Conservation (phyloP, 2,113 vertebrate species). For the Coptodon rendalli region DNA sequence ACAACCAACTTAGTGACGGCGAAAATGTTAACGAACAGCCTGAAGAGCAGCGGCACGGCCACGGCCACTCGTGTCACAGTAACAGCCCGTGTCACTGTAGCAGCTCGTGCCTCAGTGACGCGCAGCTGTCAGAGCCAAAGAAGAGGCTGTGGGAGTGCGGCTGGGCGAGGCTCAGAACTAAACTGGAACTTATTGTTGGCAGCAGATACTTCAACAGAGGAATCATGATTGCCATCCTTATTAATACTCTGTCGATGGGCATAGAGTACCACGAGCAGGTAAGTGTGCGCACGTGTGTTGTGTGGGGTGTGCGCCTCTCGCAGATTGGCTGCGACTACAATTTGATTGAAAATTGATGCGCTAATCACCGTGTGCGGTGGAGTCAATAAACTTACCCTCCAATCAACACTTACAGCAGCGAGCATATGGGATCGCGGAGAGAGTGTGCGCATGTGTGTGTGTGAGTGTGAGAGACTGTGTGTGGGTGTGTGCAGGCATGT, state of each 20-base stretch:
- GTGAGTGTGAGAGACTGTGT: background rate
- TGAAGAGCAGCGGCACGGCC: constrained; percentile 22
- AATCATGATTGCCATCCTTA: constrained; percentile 96
- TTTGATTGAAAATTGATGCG: constrained; percentile 47
- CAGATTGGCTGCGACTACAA: background rate
- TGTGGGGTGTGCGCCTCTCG: background rate
- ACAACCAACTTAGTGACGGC: constrained; percentile 19
- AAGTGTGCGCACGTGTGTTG: background rate
- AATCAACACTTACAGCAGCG: constrained; percentile 52
- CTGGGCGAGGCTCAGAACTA: constrained; percentile 27
- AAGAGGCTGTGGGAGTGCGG: constrained; percentile 9
- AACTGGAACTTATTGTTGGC: constrained; percentile 79
- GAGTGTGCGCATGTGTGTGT: background rate
- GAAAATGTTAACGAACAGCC: constrained; percentile 16
- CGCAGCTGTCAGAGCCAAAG: constrained; percentile 17
- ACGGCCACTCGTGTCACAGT: constrained; percentile 14
- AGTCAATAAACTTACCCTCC: constrained; percentile 46
- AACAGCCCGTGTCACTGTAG: constrained; percentile 14
- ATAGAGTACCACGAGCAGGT: constrained; percentile 97
- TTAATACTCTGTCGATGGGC: constrained; percentile 97
- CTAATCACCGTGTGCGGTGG: constrained; percentile 22
- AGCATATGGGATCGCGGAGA: constrained; percentile 30
- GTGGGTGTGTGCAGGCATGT: constrained; percentile 1
- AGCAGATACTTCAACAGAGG: constrained; percentile 98
- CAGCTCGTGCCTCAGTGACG: constrained; percentile 5